Percentiles rank a stretch among this genome's conserved stretches.
Evolutionary conservation across 2,888 invertebrate species (phyloP).

Genomic region (Elegia similella): DNA sequence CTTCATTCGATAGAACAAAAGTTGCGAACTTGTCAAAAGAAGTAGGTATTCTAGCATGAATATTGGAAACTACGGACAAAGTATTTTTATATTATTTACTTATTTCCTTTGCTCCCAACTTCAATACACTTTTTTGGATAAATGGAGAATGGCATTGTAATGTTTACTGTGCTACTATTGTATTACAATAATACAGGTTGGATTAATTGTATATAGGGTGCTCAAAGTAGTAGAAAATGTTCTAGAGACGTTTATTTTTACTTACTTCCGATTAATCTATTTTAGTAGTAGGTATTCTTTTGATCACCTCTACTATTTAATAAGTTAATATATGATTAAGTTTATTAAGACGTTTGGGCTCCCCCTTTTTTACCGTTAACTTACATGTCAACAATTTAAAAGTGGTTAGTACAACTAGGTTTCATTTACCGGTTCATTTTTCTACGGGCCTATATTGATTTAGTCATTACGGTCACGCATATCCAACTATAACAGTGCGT

Average conservation of each 20-base stretch:
- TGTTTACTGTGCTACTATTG: neutral
- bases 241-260: too few species aligned
- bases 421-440: neutral
- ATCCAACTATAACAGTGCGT: conserved; percentile 19
- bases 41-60: neutral
- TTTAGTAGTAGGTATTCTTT: too few species aligned
- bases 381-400: too few species aligned
- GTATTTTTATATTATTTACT: conserved; percentile 10
- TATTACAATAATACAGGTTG: too few species aligned
- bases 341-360: too few species aligned
- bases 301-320: too few species aligned
- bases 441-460: neutral
- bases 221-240: too few species aligned
- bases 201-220: too few species aligned
- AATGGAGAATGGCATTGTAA: neutral
- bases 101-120: neutral
- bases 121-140: neutral
- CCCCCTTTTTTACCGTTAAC: too few species aligned
- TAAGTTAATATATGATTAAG: too few species aligned
- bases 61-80: conserved; percentile 7
- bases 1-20: conserved; percentile 9
- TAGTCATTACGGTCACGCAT: conserved; percentile 1
- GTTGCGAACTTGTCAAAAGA: conserved; percentile 7
- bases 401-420: too few species aligned
- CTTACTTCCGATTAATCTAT: too few species aligned